These are phyloP conservation scores for Druon quercuslanigerum DNA, from an alignment of 1,140 invertebrate species.

Conservation along the genomic window DNA sequence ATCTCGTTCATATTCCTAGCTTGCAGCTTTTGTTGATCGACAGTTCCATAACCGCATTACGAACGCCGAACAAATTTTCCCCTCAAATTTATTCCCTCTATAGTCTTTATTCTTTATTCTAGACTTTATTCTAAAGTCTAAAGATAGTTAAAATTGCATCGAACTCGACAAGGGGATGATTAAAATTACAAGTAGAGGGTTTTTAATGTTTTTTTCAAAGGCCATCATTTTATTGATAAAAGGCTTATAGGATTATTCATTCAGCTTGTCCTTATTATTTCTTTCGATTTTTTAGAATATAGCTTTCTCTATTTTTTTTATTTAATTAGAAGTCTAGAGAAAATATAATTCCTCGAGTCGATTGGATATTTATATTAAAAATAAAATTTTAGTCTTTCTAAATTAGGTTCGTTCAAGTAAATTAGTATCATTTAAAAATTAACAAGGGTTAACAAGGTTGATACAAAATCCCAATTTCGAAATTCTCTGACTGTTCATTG, in stretches of 20 bases:
- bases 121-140: no score
- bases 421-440: no score
- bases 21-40: conserved; percentile 6
- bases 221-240: neutral
- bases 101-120: neutral
- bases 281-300: no score
- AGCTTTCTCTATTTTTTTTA: no score
- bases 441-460: no score
- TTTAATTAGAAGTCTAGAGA: no score
- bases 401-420: no score
- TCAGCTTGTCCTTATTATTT: neutral
- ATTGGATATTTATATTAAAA: no score
- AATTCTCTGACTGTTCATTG: no score
- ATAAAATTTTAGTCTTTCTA: no score
- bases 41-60: conserved; percentile 19
- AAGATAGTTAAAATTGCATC: neutral
- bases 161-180: conserved; percentile 7
- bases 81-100: neutral
- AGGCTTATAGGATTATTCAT: neutral
- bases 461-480: no score
- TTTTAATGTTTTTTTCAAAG: neutral
- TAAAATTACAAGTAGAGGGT: neutral
- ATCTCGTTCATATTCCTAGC: conserved; percentile 25
- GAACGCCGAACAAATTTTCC: neutral
- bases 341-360: no score